Evolutionary conservation across 2,797 vertebrate species (phyloP).

Genomic region (Oophaga sylvatica): DNA sequence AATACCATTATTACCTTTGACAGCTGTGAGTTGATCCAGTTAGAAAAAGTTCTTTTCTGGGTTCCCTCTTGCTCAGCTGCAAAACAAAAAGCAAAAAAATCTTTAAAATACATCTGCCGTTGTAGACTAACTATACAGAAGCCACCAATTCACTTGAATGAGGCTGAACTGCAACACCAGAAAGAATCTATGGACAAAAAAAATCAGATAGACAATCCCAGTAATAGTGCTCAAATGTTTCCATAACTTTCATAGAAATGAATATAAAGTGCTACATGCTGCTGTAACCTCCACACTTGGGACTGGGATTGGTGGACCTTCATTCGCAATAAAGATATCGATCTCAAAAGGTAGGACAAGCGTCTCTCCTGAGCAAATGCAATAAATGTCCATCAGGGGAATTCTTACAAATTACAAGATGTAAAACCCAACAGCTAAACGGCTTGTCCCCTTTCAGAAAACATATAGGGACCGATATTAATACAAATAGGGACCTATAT

Average conservation of each 20-base stretch:
- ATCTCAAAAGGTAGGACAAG: too few species aligned
- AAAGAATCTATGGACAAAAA: not conserved
- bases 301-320: not conserved
- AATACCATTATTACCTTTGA: constrained; percentile 81
- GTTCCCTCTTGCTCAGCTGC: constrained; percentile 90
- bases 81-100: constrained; percentile 17
- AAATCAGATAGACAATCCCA: not conserved
- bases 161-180: not conserved
- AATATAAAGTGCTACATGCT: not conserved
- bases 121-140: not conserved
- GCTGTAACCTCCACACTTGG: not conserved
- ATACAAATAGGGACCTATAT: too few species aligned
- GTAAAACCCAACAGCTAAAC: too few species aligned
- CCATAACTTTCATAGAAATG: not conserved
- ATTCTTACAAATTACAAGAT: not conserved
- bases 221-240: too few species aligned
- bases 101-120: not conserved
- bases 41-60: constrained; percentile 96
- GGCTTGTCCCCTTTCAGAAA: too few species aligned
- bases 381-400: not conserved
- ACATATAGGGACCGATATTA: too few species aligned
- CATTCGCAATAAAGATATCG: not conserved
- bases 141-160: not conserved
- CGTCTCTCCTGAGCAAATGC: not conserved
- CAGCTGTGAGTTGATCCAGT: constrained; percentile 93